Percentiles rank a stretch among this genome's conserved stretches.
Evolutionary conservation across 2,113 vertebrate species (phyloP).

Genomic region (Agapornis roseicollis): DNA sequence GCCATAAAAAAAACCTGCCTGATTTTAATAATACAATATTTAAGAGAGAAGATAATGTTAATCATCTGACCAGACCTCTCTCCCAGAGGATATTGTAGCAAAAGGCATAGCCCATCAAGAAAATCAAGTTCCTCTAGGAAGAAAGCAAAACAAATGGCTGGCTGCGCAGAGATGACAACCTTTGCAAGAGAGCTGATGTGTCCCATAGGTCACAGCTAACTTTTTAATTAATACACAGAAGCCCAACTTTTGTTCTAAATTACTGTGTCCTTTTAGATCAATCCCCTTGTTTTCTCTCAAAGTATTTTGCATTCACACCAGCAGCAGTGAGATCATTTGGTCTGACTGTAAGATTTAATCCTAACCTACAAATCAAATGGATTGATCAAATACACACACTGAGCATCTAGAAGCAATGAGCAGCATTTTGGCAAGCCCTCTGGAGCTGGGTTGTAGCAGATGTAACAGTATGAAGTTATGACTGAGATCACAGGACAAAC

Average conservation of each 20-base stretch:
- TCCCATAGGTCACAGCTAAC: conserved; percentile 12
- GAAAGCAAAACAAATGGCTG: conserved; percentile 32
- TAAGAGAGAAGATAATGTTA: conserved; percentile 71
- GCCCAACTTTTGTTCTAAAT: conserved; percentile 39
- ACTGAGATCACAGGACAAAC: background rate
- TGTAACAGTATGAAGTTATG: background rate
- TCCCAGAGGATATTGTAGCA: conserved; percentile 21
- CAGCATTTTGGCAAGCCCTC: conserved; percentile 34
- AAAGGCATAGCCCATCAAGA: background rate
- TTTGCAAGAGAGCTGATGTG: conserved; percentile 25
- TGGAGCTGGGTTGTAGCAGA: background rate
- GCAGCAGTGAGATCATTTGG: conserved; percentile 55
- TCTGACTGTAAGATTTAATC: conserved; percentile 26
- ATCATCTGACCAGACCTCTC: conserved; percentile 68
- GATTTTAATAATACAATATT: conserved; percentile 73
- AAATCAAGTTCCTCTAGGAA: conserved; percentile 8
- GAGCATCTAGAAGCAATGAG: background rate
- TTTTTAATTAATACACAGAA: conserved; percentile 63
- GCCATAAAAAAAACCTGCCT: conserved; percentile 48
- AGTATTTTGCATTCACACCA: conserved; percentile 32
- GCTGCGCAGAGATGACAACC: conserved; percentile 28
- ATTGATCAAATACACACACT: background rate
- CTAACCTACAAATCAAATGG: conserved; percentile 52
- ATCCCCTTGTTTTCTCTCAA: conserved; percentile 15
- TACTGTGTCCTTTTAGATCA: conserved; percentile 58